Conservation (phyloP, 2,888 invertebrate species). For the Mesorhabditis sp. region DNA sequence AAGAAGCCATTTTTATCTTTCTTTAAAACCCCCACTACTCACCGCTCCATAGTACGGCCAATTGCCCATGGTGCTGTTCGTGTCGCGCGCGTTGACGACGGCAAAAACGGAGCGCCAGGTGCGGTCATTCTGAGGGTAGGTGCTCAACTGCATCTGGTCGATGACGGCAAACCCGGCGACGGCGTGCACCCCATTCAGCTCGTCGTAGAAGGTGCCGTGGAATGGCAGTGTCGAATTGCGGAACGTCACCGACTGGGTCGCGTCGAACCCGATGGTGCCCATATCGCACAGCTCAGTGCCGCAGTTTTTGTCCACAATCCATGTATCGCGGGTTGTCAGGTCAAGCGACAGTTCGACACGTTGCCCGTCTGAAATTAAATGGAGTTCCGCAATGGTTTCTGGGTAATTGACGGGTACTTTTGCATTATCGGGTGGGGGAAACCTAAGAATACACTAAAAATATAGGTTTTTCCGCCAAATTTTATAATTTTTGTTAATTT, state of each 20-base stretch:
- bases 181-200: not conserved
- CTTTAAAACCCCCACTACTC: not conserved
- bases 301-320: slow-evolving; percentile 1
- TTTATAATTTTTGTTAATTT: not conserved
- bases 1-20: too few relatives aligned
- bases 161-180: slow-evolving; percentile 2
- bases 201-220: not conserved
- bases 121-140: not conserved
- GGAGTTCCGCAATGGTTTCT: not conserved
- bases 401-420: not conserved
- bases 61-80: not conserved
- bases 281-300: not conserved
- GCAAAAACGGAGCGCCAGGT: not conserved
- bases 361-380: not conserved
- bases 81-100: not conserved
- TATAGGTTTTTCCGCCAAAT: not conserved
- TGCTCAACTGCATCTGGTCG: not conserved
- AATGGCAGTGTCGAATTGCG: not conserved
- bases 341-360: slow-evolving; percentile 1
- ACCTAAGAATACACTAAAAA: not conserved
- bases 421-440: not conserved
- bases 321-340: not conserved
- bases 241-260: slow-evolving; percentile 1
- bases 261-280: slow-evolving; percentile 6
- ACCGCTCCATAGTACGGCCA: slow-evolving; percentile 5